These are phyloP conservation scores for Enteromius fasciolatus DNA, from an alignment of 2,797 vertebrate species.

Conservation along the genomic window DNA sequence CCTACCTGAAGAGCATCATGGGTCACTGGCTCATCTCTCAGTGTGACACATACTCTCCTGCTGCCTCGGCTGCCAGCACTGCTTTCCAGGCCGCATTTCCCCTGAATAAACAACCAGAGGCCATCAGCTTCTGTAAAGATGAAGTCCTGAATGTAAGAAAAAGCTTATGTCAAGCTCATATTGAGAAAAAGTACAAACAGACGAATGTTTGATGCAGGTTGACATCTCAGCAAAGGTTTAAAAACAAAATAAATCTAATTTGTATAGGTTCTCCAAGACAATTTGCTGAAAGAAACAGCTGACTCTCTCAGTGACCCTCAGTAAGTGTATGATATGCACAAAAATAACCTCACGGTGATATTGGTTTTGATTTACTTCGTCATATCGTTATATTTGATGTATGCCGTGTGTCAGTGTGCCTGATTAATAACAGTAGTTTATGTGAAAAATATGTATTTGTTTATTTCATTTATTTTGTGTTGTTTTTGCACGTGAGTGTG, in stretches of 20 bases:
- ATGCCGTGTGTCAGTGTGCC: background rate
- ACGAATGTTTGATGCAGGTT: background rate
- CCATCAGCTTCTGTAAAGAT: slow-evolving; percentile 94
- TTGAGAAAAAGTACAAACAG: background rate
- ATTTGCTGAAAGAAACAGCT: slow-evolving; percentile 92
- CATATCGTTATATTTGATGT: background rate
- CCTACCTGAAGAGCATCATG: slow-evolving; percentile 95
- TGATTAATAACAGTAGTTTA: background rate
- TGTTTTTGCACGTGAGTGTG: slow-evolving; percentile 80
- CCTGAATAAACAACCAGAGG: slow-evolving; percentile 90
- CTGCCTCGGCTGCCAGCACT: slow-evolving; percentile 87
- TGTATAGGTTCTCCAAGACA: slow-evolving; percentile 87
- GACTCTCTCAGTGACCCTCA: slow-evolving; percentile 93
- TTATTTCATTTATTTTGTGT: background rate
- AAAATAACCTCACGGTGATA: background rate
- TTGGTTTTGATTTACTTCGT: background rate
- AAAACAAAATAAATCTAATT: background rate
- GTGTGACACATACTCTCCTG: slow-evolving; percentile 91
- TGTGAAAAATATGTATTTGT: background rate
- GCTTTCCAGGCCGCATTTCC: slow-evolving; percentile 95
- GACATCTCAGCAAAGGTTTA: background rate
- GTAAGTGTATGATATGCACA: slow-evolving; percentile 75
- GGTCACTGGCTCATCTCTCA: slow-evolving; percentile 97
- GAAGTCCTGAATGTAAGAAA: slow-evolving; percentile 90
- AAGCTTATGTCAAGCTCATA: background rate